These are phyloP conservation scores for Carapus acus DNA, from an alignment of 2,797 vertebrate genomes.

Conservation along the genomic window DNA sequence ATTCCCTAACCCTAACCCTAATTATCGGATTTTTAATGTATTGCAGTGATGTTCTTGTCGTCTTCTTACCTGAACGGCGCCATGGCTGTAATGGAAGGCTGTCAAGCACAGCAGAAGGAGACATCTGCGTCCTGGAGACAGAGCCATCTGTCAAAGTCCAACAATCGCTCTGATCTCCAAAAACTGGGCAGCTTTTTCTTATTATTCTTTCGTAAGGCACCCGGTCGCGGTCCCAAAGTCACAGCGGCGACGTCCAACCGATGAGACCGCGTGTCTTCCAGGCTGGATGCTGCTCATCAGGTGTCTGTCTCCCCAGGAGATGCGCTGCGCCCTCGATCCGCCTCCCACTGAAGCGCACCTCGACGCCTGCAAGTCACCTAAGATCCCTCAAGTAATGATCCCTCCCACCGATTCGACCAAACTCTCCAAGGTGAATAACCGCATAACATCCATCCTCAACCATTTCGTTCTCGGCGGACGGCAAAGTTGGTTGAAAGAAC, in stretches of 20 bases:
- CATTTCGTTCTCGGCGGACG: conserved; percentile 7
- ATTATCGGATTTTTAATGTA: background rate
- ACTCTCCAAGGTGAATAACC: conserved; percentile 16
- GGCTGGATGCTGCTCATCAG: conserved; percentile 58
- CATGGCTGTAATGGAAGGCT: conserved; percentile 52
- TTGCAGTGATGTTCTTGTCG: background rate
- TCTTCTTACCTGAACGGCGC: conserved; percentile 65
- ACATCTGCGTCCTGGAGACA: conserved; percentile 57
- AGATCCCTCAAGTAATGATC: conserved; percentile 53
- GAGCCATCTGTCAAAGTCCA: conserved; percentile 52
- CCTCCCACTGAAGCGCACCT: conserved; percentile 39
- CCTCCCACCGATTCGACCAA: conserved; percentile 60
- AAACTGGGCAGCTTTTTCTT: too few species aligned
- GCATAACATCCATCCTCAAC: background rate
- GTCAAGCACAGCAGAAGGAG: conserved; percentile 68
- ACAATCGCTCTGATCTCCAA: conserved; percentile 7
- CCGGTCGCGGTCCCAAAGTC: conserved; percentile 6
- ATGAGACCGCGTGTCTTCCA: too few species aligned
- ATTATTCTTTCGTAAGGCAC: background rate
- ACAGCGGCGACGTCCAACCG: background rate
- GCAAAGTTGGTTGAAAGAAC: background rate
- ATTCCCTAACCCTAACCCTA: too few species aligned
- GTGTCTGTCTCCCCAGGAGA: conserved; percentile 50
- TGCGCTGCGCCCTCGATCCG: conserved; percentile 34
- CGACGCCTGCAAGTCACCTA: conserved; percentile 41